These are phyloP conservation scores for Solea senegalensis DNA, from an alignment of 2,113 vertebrate genomes.

Conservation along the genomic window DNA sequence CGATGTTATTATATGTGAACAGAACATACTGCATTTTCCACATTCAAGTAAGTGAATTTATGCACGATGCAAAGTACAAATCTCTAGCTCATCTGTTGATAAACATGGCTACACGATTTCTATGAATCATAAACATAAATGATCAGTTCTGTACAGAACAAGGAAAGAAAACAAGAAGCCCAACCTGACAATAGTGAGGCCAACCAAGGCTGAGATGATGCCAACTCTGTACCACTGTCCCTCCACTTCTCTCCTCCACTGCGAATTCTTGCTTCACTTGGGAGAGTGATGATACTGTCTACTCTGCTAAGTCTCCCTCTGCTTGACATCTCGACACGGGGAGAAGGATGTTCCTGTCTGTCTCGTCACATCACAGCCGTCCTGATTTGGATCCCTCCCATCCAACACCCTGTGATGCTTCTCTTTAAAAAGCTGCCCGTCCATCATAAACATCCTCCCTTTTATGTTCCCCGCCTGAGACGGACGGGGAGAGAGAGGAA, in stretches of 20 bases:
- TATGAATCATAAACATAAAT: too few relatives aligned
- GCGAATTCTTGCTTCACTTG: slow-evolving; percentile 52
- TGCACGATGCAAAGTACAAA: too few relatives aligned
- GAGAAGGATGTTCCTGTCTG: slow-evolving; percentile 82
- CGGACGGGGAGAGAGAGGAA: slow-evolving; percentile 68
- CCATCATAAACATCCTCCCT: slow-evolving; percentile 78
- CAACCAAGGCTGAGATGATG: slow-evolving; percentile 11
- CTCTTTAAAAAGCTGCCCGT: slow-evolving; percentile 79
- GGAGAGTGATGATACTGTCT: slow-evolving; percentile 77
- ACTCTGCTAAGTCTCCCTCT: slow-evolving; percentile 71
- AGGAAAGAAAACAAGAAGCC: too few relatives aligned
- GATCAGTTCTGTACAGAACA: too few relatives aligned
- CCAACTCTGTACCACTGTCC: slow-evolving; percentile 58
- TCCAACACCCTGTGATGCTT: slow-evolving; percentile 75
- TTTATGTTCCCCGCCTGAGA: slow-evolving; percentile 76
- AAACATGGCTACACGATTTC: too few relatives aligned
- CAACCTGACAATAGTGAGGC: too few relatives aligned
- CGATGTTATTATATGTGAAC: too few relatives aligned
- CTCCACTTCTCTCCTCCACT: slow-evolving; percentile 55
- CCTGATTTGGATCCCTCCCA: slow-evolving; percentile 75
- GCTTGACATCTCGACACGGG: slow-evolving; percentile 74
- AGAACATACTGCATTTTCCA: too few relatives aligned
- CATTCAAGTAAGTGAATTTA: too few relatives aligned
- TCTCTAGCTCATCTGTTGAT: too few relatives aligned
- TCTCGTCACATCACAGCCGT: slow-evolving; percentile 79